Base-by-base conservation (phyloP, 2,888 invertebrate genomes). In the Cryptops parisi region DNA sequence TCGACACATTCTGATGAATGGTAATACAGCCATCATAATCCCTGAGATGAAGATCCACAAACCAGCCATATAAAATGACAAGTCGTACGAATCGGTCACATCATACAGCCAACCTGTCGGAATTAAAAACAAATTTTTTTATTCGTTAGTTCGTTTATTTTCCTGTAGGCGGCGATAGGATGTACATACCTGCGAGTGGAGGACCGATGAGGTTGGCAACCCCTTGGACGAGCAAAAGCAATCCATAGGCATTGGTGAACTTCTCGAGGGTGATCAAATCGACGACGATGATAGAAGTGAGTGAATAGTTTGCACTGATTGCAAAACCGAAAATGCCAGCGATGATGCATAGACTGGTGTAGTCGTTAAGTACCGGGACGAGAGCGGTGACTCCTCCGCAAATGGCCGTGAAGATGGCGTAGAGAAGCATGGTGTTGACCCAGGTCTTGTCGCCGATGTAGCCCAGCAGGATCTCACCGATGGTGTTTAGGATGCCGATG, bases 181-280 rank as follows among this genome's bases (percentile, higher is more conserved):
- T 33, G 38, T 26, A 46, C 61, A 62, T 67, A 88, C 93, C 93
- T 63, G 85, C 90, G 22, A 91, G 65, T 1, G 91, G 88, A 25
- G 94, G 91, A 47, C 93, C 93, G 58, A 89, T 72, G 17, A 93
- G 76, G 68, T 90, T 91, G 1, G 88, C 89, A 27, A 91, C 70
- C 2, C 94, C 94, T 69, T 93, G 90, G 22, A 88, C 84, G 48
- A 93, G 73, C 64, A 90, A 73, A 62, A 90, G 70, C 61, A 93
- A 70, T 0, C 93, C 93, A 65, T 91, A 93, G 3, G 90, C 90
- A 66, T 84, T 87, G 46, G 90, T 88, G 67, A 94, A 89, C 63
- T 84, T 77, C 68, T 89, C 88, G 60, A 93, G 69, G n/a, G 87
- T 84, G 59, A 91, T 84, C 62, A 89, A 76, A 66, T 91, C 83